These are phyloP conservation scores for Bucco capensis DNA, from an alignment of 2,113 vertebrate species.

Conservation along the genomic window DNA sequence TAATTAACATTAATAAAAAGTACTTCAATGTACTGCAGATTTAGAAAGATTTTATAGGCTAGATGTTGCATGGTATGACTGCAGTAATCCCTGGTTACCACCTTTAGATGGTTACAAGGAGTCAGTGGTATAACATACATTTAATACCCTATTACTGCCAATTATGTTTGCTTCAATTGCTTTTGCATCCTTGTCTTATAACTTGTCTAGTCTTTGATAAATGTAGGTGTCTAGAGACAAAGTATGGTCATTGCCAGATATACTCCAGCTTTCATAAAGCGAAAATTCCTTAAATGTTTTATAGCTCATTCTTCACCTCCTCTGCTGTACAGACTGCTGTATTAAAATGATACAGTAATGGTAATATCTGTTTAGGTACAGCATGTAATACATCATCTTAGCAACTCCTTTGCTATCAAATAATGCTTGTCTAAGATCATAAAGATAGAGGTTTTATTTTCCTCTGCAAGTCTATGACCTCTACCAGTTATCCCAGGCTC, in stretches of 20 bases:
- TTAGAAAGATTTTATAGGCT: not conserved
- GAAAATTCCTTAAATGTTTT: not conserved
- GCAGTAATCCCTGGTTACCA: not conserved
- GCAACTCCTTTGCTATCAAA: not conserved
- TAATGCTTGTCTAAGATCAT: not conserved
- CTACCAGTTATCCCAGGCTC: constrained; percentile 31
- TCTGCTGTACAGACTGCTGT: not conserved
- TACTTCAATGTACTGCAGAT: not conserved
- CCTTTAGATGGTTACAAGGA: not conserved
- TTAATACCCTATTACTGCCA: constrained; percentile 32
- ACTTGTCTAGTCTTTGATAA: constrained; percentile 11
- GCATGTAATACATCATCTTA: not conserved
- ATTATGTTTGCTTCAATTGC: constrained; percentile 52
- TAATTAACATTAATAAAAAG: not conserved
- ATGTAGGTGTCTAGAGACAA: not conserved
- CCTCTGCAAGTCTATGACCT: not conserved
- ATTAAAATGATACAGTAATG: not conserved
- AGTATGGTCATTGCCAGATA: not conserved
- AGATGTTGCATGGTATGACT: not conserved
- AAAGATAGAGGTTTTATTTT: not conserved
- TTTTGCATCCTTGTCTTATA: not conserved
- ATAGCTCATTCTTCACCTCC: not conserved
- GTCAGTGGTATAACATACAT: not conserved
- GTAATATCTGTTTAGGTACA: not conserved
- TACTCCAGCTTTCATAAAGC: not conserved